Evolutionary conservation across 2,797 vertebrate species (phyloP).

Genomic region (Stomatorhinus walkeri): DNA sequence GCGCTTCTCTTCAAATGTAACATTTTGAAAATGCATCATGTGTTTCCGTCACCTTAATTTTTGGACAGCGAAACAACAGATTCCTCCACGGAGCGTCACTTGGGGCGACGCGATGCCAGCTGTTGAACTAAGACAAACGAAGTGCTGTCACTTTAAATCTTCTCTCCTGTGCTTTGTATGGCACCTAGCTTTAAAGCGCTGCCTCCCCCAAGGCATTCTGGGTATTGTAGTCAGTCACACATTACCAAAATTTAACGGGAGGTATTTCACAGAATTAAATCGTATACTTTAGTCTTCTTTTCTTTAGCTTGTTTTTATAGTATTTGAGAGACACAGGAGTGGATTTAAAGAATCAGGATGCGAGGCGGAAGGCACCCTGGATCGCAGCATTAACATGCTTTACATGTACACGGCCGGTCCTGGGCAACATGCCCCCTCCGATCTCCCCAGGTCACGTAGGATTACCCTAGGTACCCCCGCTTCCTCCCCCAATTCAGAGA

Average conservation of each 20-base stretch:
- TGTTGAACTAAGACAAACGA: not conserved
- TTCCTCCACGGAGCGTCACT: not conserved
- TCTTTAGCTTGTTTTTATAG: not conserved
- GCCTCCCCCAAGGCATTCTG: not conserved
- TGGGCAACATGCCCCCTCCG: not conserved
- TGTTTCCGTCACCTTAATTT: slow-evolving; percentile 9
- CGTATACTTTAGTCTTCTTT: not conserved
- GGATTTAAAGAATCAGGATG: not conserved
- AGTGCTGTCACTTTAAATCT: slow-evolving; percentile 3
- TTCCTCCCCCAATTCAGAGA: not conserved
- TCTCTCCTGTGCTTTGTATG: not conserved
- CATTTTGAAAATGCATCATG: not conserved
- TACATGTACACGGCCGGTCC: not conserved
- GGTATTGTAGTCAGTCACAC: slow-evolving; percentile 2
- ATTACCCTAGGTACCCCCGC: not conserved
- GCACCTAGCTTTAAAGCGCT: not conserved
- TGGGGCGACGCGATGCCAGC: not conserved
- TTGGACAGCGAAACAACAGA: not conserved
- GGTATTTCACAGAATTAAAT: not conserved
- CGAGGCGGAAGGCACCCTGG: not conserved
- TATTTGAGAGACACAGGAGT: not conserved
- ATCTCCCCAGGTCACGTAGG: not conserved
- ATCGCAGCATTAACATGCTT: not conserved
- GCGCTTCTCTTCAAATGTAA: not conserved
- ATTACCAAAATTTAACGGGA: not conserved